phyloP scores from a whole-genome alignment of 2,888 invertebrate species.

The Phragmatobia fuliginosa region DNA sequence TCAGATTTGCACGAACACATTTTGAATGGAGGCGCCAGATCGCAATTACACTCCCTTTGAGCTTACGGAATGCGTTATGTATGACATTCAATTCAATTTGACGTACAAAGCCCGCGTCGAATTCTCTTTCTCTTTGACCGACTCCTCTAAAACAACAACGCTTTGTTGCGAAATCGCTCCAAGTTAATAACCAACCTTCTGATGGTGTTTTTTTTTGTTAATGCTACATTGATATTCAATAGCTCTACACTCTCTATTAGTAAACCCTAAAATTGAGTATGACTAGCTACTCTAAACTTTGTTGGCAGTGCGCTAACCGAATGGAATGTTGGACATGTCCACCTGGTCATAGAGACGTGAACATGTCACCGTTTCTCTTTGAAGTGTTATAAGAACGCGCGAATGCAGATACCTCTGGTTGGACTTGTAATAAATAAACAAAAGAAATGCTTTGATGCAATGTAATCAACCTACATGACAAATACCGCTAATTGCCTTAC shows the following conservation, averaged over 20 bases:
- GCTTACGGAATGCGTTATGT: slow-evolving; percentile 79
- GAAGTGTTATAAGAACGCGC: slow-evolving; percentile 60
- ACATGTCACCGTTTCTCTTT: slow-evolving; percentile 66
- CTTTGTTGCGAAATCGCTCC: slow-evolving; percentile 73
- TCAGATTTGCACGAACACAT: slow-evolving; percentile 81
- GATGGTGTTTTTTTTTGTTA: slow-evolving; percentile 17
- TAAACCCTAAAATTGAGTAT: slow-evolving; percentile 54
- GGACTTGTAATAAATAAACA: slow-evolving; percentile 56
- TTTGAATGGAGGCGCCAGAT: slow-evolving; percentile 83
- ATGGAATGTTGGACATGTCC: slow-evolving; percentile 70
- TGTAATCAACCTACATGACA: slow-evolving; percentile 66
- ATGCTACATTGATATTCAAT: not conserved
- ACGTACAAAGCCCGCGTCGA: slow-evolving; percentile 79
- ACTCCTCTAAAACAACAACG: slow-evolving; percentile 73
- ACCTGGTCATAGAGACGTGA: slow-evolving; percentile 75
- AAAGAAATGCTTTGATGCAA: slow-evolving; percentile 50
- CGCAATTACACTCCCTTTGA: slow-evolving; percentile 85
- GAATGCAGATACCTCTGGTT: slow-evolving; percentile 48
- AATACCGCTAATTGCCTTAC: slow-evolving; percentile 60
- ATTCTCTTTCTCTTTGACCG: slow-evolving; percentile 80
- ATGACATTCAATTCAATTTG: slow-evolving; percentile 84
- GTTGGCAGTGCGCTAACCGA: slow-evolving; percentile 67
- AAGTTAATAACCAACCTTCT: slow-evolving; percentile 62
- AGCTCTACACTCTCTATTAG: not conserved
- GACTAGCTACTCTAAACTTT: slow-evolving; percentile 62